Evolutionary conservation across 2,888 invertebrate genomes (phyloP).

Genomic region (Heliconius cydno): DNA sequence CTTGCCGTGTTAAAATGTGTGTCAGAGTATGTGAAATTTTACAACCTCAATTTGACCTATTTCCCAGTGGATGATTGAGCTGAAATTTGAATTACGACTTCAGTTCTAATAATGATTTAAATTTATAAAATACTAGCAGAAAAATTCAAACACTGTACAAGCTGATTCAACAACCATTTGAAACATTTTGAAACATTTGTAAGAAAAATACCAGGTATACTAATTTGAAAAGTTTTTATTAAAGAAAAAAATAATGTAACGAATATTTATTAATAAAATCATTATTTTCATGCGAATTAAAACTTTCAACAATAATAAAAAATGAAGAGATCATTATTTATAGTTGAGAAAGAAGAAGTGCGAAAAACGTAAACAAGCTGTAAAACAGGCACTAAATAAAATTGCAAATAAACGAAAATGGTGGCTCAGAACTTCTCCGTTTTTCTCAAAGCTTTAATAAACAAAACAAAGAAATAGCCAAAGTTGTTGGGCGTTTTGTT

Average conservation of each 20-base stretch:
- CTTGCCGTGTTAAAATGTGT: too few species aligned
- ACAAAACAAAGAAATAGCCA: slow-evolving; percentile 69
- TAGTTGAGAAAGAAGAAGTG: slow-evolving; percentile 12
- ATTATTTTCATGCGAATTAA: too few species aligned
- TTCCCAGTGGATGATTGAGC: too few species aligned
- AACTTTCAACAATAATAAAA: not conserved
- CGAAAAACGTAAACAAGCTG: slow-evolving; percentile 63
- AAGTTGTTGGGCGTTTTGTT: slow-evolving; percentile 66
- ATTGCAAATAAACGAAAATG: slow-evolving; percentile 72
- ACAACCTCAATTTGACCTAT: too few species aligned
- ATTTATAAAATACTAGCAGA: too few species aligned
- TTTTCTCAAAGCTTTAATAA: slow-evolving; percentile 71
- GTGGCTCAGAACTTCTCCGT: slow-evolving; percentile 67
- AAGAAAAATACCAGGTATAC: not conserved
- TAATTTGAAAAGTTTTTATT: not conserved
- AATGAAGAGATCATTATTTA: not conserved
- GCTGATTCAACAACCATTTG: not conserved
- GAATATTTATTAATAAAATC: too few species aligned
- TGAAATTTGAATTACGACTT: too few species aligned
- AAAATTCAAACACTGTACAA: too few species aligned
- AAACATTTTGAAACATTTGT: not conserved
- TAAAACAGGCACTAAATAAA: slow-evolving; percentile 67
- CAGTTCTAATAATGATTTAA: too few species aligned
- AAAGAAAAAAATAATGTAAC: too few species aligned
- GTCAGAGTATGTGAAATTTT: too few species aligned